Conservation (phyloP, 2,888 invertebrate genomes). For the Epirrita christyi region DNA sequence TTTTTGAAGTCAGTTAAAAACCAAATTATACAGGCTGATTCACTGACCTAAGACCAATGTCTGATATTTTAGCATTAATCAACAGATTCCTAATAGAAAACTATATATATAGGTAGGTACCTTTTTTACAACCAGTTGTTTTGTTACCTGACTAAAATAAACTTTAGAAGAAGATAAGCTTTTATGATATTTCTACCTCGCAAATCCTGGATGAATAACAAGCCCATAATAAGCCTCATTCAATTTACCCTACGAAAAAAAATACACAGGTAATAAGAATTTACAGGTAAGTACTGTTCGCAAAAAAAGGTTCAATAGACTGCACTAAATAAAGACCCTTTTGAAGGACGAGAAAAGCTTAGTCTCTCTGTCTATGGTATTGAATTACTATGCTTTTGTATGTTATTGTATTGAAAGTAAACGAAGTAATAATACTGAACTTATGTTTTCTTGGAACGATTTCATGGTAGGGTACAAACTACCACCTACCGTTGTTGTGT, state of each 20-base stretch:
- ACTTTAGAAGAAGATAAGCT: too few relatives aligned
- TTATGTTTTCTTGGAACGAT: conserved; percentile 6
- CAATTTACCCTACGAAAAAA: conserved; percentile 13
- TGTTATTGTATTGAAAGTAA: conserved; percentile 14
- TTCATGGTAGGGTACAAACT: neutral
- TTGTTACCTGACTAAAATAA: too few relatives aligned
- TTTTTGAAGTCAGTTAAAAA: too few relatives aligned
- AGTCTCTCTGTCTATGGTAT: conserved; percentile 23
- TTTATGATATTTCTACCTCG: too few relatives aligned
- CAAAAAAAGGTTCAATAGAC: conserved; percentile 35
- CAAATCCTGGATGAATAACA: conserved; percentile 1
- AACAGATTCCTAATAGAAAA: too few relatives aligned
- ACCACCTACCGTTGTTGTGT: too few relatives aligned
- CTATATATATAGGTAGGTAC: too few relatives aligned
- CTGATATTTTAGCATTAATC: too few relatives aligned
- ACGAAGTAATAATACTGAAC: conserved; percentile 11
- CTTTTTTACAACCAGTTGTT: too few relatives aligned
- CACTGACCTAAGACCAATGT: too few relatives aligned
- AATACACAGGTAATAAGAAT: conserved; percentile 22
- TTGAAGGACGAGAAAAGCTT: conserved; percentile 24
- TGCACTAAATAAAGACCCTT: conserved; percentile 27
- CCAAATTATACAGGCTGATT: too few relatives aligned
- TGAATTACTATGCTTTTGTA: conserved; percentile 37
- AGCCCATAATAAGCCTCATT: conserved; percentile 11
- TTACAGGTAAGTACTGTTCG: conserved; percentile 30